Base-by-base conservation (phyloP, 2,888 invertebrate genomes). In the Stratiomys singularior region DNA sequence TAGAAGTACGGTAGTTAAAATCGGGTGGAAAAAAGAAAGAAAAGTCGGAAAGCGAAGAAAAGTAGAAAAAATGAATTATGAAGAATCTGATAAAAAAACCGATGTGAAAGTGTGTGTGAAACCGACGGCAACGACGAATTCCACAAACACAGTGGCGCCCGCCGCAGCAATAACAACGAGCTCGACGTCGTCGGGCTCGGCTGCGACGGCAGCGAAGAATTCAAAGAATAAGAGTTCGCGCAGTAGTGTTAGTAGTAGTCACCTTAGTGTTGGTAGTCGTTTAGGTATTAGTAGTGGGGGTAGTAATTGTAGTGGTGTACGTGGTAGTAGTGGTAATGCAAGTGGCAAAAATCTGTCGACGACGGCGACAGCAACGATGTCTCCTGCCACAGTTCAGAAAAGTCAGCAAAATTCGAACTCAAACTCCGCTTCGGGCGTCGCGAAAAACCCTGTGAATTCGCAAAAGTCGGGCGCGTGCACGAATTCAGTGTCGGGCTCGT, bases 11-110 rank as follows among this genome's bases (percentile, higher is more conserved):
- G 46, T 9, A 23, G 25, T 27, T 13, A 58, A 56, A 74, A 76
- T 60, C 58, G 46, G 58, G 60, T 60, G 28, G 47, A 76, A 66
- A 69, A 69, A 58, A 18, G 58, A 44, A 77, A 25, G 52, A 58
- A 71, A 63, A 77, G 63, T 60, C 21, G 56, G 27, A 13, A 37
- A 76, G 76, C 64, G 56, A 67, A 56, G 66, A 66, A 67, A 77
- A 79, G 76, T 76, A 79, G 76, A 81, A 78, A 82, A 82, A 82
- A 83, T 83, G 82, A 86, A 86, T 86, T 86, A 86, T 86, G 80
- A 77, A 56, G 86, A 84, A 84, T 82, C 81, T 81, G 82, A 82
- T 81, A 86, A 86, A 84, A 85, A 83, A 83, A 84, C 83, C 84
- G 84, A 85, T 83, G 83, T 85, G 82, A 86, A 83, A 83, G 84